phyloP scores from a whole-genome alignment of 2,888 invertebrate genomes.

The Camptogramma bilineatum region DNA sequence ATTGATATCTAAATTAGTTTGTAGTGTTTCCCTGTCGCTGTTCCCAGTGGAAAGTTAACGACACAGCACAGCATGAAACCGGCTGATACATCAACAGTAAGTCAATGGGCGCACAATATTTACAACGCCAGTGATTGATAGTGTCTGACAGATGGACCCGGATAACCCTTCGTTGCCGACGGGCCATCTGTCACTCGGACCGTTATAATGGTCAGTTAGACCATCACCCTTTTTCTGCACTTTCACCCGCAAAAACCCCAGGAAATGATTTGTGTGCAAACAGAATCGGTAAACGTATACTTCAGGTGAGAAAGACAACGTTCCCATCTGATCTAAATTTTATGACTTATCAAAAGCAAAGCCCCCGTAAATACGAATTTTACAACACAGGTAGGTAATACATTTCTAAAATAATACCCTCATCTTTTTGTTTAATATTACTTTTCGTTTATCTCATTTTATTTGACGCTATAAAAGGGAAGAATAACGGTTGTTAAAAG shows the following conservation, averaged over 20 bases:
- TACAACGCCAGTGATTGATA: conserved; percentile 77
- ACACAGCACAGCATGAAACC: conserved; percentile 66
- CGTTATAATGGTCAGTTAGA: conserved; percentile 62
- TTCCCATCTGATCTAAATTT: conserved; percentile 35
- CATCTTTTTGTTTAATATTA: conserved; percentile 74
- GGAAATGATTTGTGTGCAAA: conserved; percentile 46
- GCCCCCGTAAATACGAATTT: conserved; percentile 57
- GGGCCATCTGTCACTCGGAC: conserved; percentile 72
- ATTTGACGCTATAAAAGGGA: conserved; percentile 81
- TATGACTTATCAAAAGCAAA: conserved; percentile 56
- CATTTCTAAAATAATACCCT: conserved; percentile 68
- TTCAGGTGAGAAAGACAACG: conserved; percentile 21
- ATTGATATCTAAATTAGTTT: conserved; percentile 21
- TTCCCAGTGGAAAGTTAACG: conserved; percentile 58
- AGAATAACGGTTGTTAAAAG: conserved; percentile 79
- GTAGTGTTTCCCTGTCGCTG: conserved; percentile 25
- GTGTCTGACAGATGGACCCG: conserved; percentile 74
- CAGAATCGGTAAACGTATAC: conserved; percentile 30
- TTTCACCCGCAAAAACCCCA: conserved; percentile 50
- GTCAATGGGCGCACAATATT: conserved; percentile 75
- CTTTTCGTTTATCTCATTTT: conserved; percentile 77
- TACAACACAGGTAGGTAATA: conserved; percentile 63
- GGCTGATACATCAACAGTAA: conserved; percentile 69
- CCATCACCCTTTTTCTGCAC: conserved; percentile 52
- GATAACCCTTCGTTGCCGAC: conserved; percentile 70